Evolutionary conservation across 2,113 vertebrate species (phyloP), one percentile per base, ranked within the genome.

Genomic region (Podilymbus podiceps): DNA sequence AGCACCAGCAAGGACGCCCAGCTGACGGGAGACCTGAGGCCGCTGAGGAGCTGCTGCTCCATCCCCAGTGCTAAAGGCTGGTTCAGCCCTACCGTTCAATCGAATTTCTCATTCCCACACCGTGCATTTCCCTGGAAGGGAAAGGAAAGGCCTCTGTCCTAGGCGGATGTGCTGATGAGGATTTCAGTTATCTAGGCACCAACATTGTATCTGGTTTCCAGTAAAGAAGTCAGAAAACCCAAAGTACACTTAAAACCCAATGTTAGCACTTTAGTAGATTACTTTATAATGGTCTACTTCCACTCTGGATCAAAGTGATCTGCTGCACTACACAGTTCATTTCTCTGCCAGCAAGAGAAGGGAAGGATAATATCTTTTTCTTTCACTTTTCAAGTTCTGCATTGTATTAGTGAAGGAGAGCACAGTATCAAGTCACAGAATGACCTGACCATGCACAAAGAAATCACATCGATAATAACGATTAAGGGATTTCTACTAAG

Each of bases 11-110:
- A 58, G n/a, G 76, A 67, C 16, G 0, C 20, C 46, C 18, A 5
- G 20, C 31, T 0, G 1, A 1, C 13, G 20, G 14, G 44, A 81
- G 4, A 16, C 14, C 8, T 4, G 2, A 62, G 27, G 31, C 47
- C 59, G 13, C 31, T 47, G 28, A 2, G 2, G 11, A 56, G 11
- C 46, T 76, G 5, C 16, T 33, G 8, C 17, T 60, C 31, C 3
- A 0, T 63, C 11, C 8, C 6, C 5, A 6, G 16, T 6, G 17
- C 10, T 55, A 22, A 69, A 67, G 12, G 15, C 9, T 55, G 19
- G 6, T 64, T 83, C 31, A 55, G 12, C 6, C 15, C 9, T 35
- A 18, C 24, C 16, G 9, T 30, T 82, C 42, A n/a, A n/a, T 12
- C 15, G 27, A 9, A 35, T 44, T 62, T 66, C 30, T 59, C 66